Base-by-base conservation (phyloP, 2,888 invertebrate genomes). In the Torymus auratus region DNA sequence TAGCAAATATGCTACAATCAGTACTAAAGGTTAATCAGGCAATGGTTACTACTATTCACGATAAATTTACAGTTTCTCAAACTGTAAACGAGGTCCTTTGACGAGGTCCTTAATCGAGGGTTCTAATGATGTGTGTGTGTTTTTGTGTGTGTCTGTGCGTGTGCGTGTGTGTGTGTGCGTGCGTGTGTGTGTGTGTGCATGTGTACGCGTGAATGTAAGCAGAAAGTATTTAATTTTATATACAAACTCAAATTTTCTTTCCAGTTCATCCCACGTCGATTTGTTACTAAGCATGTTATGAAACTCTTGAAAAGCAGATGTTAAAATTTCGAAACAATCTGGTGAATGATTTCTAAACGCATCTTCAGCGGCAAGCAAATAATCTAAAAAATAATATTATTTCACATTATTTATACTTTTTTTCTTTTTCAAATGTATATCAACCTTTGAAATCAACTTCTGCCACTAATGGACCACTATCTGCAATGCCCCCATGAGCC, bases 81-180 rank as follows among this genome's bases (percentile, higher is more conserved):
- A 28, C 5, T 28, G 28, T 5, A 28, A 28, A 5, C 4, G 28
- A 28, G 28, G 5, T 28, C 28, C 3, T 28, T 28, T 28, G 5
- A 28, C 28, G 0, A n/a, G n/a, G n/a, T n/a, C n/a, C 28, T 28
- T 28, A 94, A 95, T n/a, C 93, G 92, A 52, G 7, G 5, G 93
- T 91, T 85, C 92, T 92, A 50, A 97, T 93, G 89, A 98, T 98
- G 88, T 98, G 98, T 88, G 96, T 96, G n/a, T 50, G 4, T n/a
- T n/a, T n/a, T n/a, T 88, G 96, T 96, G n/a, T 50, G 4, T 98
- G 88, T 98, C 98, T 88, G 96, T 96, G n/a, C n/a, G 4, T 98
- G 88, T 98, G 98, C 88, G 96, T 96, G n/a, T 50, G 4, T 98
- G 88, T 98, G 98, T 88, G 96, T 96, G n/a, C n/a, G 4, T 98